Evolutionary conservation across 35 echinoderm and acorn worm species (phyloP), one percentile per base, ranked within the genome.

Genomic region (Lytechinus variegatus): DNA sequence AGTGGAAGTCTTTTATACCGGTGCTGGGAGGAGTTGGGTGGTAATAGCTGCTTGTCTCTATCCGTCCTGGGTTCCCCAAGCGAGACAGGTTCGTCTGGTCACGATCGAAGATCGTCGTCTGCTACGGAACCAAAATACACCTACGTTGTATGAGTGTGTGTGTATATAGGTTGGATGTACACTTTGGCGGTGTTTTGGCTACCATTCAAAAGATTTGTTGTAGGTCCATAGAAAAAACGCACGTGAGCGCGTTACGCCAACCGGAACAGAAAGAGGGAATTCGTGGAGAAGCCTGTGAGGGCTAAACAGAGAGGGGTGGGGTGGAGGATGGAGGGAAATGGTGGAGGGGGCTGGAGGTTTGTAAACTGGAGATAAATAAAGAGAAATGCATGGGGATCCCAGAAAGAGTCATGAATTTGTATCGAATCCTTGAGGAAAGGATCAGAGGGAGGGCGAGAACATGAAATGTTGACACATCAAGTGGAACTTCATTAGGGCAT

Each of bases 201-300:
- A 79, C 66, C 33, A 44, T 79, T 79, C 19, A 24, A 13, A 57
- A 56, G 61, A 71, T 44, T 44, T 44, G 33, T 44, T 44, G 33
- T 0, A 79, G 66, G 19, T 79, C 14, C 8, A 79, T n/a, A 79
- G 14, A 79, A n/a, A n/a, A 79, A 24, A 79, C 66, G 66, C 66
- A 79, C 66, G 66, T 79, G 66, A 79, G 66, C 66, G 66, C 66
- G 66, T 79, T 79, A 79, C 66, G 66, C 66, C 66, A 79, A 79
- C 66, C 66, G 66, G 66, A 79, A 79, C 66, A 79, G 66, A n/a
- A n/a, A 79, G 12, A 24, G 66, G 16, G 21, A 24, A 79, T 14
- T 16, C 14, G 66, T 58, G 56, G 9, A 58, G 33, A 44, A 44
- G 33, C 33, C 33, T 44, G 33, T 44, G 33, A 44, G 33, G 33